phyloP scores from a whole-genome alignment of 2,888 invertebrate species.

The Sipha maydis region DNA sequence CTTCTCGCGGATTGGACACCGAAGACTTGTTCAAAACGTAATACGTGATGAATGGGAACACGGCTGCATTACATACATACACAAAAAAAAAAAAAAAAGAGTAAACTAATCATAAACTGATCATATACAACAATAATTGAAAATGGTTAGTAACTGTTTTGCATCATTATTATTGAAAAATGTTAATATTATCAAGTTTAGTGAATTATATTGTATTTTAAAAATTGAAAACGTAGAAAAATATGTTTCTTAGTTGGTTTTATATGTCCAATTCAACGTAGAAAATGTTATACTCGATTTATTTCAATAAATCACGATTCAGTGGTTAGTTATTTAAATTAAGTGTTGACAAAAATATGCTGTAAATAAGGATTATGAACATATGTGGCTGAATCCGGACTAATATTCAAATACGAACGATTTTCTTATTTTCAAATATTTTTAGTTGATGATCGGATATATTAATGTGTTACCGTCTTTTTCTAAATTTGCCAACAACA shows the following conservation, averaged over 20 bases:
- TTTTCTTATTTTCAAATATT: not conserved
- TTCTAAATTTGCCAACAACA: slow-evolving; percentile 91
- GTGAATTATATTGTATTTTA: no score
- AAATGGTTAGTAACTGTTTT: no score
- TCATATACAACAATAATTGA: no score
- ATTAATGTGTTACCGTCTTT: slow-evolving; percentile 73
- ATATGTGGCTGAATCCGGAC: not conserved
- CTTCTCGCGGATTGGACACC: slow-evolving; percentile 85
- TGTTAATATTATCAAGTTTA: no score
- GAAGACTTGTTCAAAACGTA: slow-evolving; percentile 88
- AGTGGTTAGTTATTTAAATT: not conserved
- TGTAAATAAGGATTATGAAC: not conserved
- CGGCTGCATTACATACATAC: slow-evolving; percentile 72
- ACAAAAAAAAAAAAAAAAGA: not conserved
- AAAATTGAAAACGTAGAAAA: no score
- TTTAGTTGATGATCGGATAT: not conserved
- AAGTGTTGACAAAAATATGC: not conserved
- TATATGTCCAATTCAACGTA: no score
- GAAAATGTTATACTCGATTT: no score
- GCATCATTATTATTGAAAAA: no score
- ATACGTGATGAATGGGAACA: slow-evolving; percentile 91
- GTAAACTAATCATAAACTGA: not conserved
- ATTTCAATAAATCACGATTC: not conserved
- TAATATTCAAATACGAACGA: not conserved
- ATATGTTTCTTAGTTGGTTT: no score